Evolutionary conservation across 2,797 vertebrate species (phyloP), one percentile per base, ranked within the genome.

Genomic region (Petrocephalus sullivani): DNA sequence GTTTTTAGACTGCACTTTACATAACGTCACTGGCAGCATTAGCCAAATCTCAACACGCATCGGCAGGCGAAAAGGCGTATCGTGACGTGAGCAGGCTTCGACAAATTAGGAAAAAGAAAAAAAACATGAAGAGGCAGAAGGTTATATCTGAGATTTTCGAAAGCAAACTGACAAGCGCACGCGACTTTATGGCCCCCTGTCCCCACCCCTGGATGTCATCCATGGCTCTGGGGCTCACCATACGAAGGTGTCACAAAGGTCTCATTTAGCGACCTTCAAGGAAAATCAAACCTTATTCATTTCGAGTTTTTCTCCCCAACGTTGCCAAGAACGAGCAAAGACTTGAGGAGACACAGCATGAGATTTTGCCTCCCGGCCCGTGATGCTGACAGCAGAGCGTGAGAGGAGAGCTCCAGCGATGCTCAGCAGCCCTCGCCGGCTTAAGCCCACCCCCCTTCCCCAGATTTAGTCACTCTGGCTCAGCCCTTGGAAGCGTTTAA

Each of bases 391-490:
- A 54, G 51, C 46, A 1, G 81, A 54, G 51, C 21, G 49, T 49
- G 81, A 83, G 81, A 54, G 46, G 21, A 51, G 81, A 54, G 81
- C 19, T 54, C 3, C n/a, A n/a, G 46, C 16, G 41, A 54, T 23
- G 81, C 46, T 49, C 81, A 53, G 49, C 4, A 3, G 81, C 51
- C 81, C 78, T 9, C 81, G 4, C 4, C 81, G 19, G 46, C 46
- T 83, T 54, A 51, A 53, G 10, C 49, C 81, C 41, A 46, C 46
- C 81, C 37, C 41, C 78, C 78, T 2, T 46, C 19, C 41, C 12
- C 81, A 46, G 71, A 78, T 78, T 78, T 49, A 51, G 81, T 83
- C 81, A 83, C 81, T 83, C 23, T 19, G 16, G 28, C 46, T 88
- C 49, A 41, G 28, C 37, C 54, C 85, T 64, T 37, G 41, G 46